Conservation (phyloP, 2,797 vertebrate genomes). For the Acropternis orthonyx region DNA sequence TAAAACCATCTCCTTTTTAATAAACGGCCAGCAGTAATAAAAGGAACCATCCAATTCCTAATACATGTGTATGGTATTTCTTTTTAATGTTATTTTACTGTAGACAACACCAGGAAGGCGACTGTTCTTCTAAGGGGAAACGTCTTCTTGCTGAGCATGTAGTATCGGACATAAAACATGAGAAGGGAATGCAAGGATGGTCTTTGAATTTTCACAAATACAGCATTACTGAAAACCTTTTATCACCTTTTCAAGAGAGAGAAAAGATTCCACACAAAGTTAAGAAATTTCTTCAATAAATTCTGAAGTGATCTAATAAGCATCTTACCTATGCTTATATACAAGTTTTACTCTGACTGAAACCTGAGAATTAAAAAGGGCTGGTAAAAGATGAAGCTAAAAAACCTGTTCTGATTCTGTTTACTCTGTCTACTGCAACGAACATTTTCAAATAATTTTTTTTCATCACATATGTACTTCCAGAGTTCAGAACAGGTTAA, state of each 20-base stretch:
- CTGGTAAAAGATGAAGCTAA: background rate
- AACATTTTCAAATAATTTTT: background rate
- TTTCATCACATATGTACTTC: background rate
- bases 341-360: background rate
- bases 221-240: background rate
- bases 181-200: background rate
- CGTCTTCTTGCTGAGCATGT: background rate
- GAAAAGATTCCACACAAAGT: background rate
- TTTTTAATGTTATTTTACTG: slow-evolving; percentile 71
- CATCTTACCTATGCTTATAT: background rate
- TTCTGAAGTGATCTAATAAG: background rate
- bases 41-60: slow-evolving; percentile 72
- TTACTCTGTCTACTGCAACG: background rate
- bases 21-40: slow-evolving; percentile 79
- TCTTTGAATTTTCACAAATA: background rate
- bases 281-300: background rate
- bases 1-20: slow-evolving; percentile 77
- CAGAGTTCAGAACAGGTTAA: background rate
- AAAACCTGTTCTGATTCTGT: background rate
- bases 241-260: background rate
- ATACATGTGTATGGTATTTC: slow-evolving; percentile 70
- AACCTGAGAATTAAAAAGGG: background rate
- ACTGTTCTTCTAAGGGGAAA: slow-evolving; percentile 37
- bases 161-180: background rate
- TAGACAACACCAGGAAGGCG: slow-evolving; percentile 42